A percentile compares a stretch with the other conserved stretches of the same genome.
Conservation (phyloP, 2,797 vertebrate genomes). For the Melanotaenia parkinsoni region DNA sequence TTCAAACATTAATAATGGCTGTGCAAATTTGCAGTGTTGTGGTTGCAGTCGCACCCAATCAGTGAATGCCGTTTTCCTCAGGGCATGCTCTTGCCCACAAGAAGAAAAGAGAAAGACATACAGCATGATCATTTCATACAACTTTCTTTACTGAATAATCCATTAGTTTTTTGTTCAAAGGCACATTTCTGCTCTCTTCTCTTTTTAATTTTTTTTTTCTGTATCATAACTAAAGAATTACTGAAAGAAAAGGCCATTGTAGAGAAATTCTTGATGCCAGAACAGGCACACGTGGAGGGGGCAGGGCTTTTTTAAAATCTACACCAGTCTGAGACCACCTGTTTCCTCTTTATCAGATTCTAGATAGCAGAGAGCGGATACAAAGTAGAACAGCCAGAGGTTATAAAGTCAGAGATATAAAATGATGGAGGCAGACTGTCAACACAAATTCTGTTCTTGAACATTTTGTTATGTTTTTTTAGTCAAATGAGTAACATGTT, state of each 20-base stretch:
- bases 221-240: constrained; percentile 20
- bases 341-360: constrained; percentile 66
- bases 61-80: constrained; percentile 42
- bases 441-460: constrained; percentile 12
- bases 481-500: constrained; percentile 22
- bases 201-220: background rate
- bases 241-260: constrained; percentile 32
- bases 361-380: constrained; percentile 38
- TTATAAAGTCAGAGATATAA: constrained; percentile 35
- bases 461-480: background rate
- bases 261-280: constrained; percentile 27
- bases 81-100: constrained; percentile 30
- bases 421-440: constrained; percentile 27
- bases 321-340: constrained; percentile 50
- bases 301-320: constrained; percentile 36
- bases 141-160: constrained; percentile 1
- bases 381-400: constrained; percentile 33
- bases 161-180: background rate
- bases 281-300: constrained; percentile 28
- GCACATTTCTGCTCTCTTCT: background rate
- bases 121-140: background rate
- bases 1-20: constrained; percentile 38
- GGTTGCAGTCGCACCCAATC: constrained; percentile 47
- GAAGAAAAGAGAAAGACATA: constrained; percentile 46
- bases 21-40: constrained; percentile 54